A percentile compares a stretch with the other conserved stretches of the same genome.
phyloP scores from a whole-genome alignment of 30 jellyfish, hydroid and myxozoan genomes.

The Cassiopea xamachana region DNA sequence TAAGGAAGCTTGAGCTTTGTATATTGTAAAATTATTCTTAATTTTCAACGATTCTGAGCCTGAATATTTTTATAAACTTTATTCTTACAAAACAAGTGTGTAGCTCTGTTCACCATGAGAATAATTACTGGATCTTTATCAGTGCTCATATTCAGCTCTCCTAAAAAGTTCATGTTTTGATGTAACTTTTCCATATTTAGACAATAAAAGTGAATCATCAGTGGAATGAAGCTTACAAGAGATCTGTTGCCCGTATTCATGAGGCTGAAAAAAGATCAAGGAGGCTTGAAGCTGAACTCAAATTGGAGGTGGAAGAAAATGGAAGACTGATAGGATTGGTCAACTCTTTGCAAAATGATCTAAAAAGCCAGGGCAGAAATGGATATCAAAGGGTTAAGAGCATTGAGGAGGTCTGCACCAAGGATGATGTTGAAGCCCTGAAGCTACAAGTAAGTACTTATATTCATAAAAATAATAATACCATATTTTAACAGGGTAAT shows the following conservation, averaged over 20 bases:
- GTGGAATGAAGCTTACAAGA: slow-evolving; percentile 46
- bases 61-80: too few species aligned
- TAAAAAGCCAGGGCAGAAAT: not conserved
- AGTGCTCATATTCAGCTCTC: too few species aligned
- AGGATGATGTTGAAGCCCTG: slow-evolving; percentile 64
- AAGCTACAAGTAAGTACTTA: slow-evolving; percentile 29
- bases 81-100: not conserved
- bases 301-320: slow-evolving; percentile 45
- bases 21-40: not conserved
- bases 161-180: too few species aligned
- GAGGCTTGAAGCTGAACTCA: slow-evolving; percentile 38
- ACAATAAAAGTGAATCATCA: slow-evolving; percentile 60
- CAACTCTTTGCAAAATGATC: slow-evolving; percentile 19
- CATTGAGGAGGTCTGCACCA: slow-evolving; percentile 45
- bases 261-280: slow-evolving; percentile 31
- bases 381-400: slow-evolving; percentile 27
- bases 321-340: slow-evolving; percentile 14
- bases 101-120: too few species aligned
- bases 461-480: too few species aligned
- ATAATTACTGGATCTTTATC: too few species aligned
- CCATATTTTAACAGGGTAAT: too few species aligned
- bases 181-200: not conserved
- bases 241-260: slow-evolving; percentile 19
- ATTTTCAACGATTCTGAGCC: not conserved
- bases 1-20: not conserved